phyloP scores from a whole-genome alignment of 1,140 invertebrate genomes.

The Drosophila kepulauana region DNA sequence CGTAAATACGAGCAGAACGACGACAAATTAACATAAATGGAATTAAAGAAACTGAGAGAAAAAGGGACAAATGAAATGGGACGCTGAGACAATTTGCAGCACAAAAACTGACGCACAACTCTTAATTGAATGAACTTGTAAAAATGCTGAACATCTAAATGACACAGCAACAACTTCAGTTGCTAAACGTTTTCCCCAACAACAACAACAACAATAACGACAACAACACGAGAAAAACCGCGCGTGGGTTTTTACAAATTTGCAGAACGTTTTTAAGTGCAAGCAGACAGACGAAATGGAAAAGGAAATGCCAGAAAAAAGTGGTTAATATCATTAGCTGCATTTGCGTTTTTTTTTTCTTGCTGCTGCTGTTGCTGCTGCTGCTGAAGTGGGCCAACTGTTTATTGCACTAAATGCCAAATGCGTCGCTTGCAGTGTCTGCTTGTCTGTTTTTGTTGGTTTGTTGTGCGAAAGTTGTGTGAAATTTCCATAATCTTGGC shows the following conservation, averaged over 20 bases:
- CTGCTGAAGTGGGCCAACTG: constrained; percentile 31
- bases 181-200: constrained; percentile 53
- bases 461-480: constrained; percentile 45
- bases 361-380: constrained; percentile 25
- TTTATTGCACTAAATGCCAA: constrained; percentile 60
- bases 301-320: constrained; percentile 49
- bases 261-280: constrained; percentile 75
- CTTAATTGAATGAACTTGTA: constrained; percentile 80
- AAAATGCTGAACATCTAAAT: constrained; percentile 70
- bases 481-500: constrained; percentile 78
- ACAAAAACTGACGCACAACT: constrained; percentile 53
- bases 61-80: constrained; percentile 2
- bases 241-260: constrained; percentile 71
- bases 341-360: constrained; percentile 50
- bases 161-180: constrained; percentile 43
- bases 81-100: constrained; percentile 24
- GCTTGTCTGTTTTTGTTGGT: constrained; percentile 8
- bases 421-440: constrained; percentile 7
- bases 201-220: constrained; percentile 30
- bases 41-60: constrained; percentile 15
- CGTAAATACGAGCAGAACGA: not conserved
- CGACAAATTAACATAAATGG: constrained; percentile 40
- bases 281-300: constrained; percentile 59
- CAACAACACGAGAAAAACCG: constrained; percentile 30
- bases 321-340: constrained; percentile 81